Base-by-base conservation (phyloP, 2,888 invertebrate species). In the Nipponacmea schrenckii region DNA sequence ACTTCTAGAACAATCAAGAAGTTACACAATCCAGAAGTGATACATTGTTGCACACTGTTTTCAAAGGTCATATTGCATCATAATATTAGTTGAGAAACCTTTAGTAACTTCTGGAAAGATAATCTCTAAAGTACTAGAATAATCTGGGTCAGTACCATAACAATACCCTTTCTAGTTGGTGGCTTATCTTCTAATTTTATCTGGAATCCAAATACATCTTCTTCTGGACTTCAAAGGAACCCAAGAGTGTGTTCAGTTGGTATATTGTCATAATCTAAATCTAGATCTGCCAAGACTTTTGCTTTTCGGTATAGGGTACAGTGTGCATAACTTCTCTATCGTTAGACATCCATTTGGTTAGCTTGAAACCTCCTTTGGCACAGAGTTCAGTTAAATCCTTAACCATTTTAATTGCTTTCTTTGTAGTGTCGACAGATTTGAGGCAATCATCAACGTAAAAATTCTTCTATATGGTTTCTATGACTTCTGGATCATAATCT, bases 321-420 rank as follows among this genome's bases (percentile, higher is more conserved):
- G 73, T 56, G 5, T 67, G 26, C 62, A 81, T 72, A 4, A 80
- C 77, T 39, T 75, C 63, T 27, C 67, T 68, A 39, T 64, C 64
- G 44, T 74, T 75, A 12, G 69, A 71, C 8, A 80, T 17, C 72
- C 78, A 80, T 62, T 80, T 78, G 45, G 72, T 64, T 0, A 81
- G 62, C 7, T 70, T 45, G 45, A 72, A 79, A 8, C 75, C 74
- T 14, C 75, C 79, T 45, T 62, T n/a, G n/a, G 20, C 2, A 5
- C 50, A 26, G 1, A 73, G 14, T 5, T 14, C 20, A 26, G 39
- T 27, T 17, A 70, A 50, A 1, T 64, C 39, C 15, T 64, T 15
- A 3, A 65, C n/a, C 7, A 67, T 17, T 15, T 39, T 26, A 10
- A 65, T 64, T 17, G 62, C 50, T 46, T 68, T 44, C n/a, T 46